Evolutionary conservation across 2,113 vertebrate species (phyloP).

Genomic region (Octodon degus): DNA sequence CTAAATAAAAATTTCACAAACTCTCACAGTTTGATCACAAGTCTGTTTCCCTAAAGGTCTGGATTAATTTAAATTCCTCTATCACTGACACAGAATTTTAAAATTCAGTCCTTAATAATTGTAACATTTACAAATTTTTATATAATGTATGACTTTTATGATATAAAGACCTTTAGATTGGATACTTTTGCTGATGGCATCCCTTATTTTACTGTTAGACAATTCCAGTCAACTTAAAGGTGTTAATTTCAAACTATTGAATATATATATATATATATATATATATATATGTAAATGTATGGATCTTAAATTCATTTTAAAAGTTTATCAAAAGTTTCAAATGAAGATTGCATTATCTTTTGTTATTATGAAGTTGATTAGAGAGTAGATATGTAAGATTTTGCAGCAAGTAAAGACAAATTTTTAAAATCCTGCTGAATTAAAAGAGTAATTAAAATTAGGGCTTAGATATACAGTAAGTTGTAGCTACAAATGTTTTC

Average conservation of each 20-base stretch:
- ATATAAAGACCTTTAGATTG: not conserved
- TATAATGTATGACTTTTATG: not conserved
- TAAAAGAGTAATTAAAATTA: not conserved
- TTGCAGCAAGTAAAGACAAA: not conserved
- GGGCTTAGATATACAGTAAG: not conserved
- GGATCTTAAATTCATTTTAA: not conserved
- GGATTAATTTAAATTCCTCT: not conserved
- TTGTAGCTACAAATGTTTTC: not conserved
- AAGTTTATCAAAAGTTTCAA: not conserved
- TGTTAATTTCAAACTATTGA: not conserved
- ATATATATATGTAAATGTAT: not conserved
- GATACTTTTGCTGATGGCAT: not conserved
- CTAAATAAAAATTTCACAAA: not conserved
- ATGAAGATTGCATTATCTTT: not conserved
- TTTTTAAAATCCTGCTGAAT: not conserved
- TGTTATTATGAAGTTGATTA: slow-evolving; percentile 26
- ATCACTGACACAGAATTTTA: not conserved
- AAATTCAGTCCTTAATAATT: not conserved
- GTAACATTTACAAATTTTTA: not conserved
- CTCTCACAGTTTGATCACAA: not conserved
- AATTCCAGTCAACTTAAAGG: not conserved
- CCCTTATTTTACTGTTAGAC: not conserved
- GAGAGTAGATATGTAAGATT: rapidly evolving
- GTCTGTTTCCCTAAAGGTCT: not conserved
- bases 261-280: not conserved